phyloP scores from a whole-genome alignment of 2,888 invertebrate species.

The Apodemia duryi region DNA sequence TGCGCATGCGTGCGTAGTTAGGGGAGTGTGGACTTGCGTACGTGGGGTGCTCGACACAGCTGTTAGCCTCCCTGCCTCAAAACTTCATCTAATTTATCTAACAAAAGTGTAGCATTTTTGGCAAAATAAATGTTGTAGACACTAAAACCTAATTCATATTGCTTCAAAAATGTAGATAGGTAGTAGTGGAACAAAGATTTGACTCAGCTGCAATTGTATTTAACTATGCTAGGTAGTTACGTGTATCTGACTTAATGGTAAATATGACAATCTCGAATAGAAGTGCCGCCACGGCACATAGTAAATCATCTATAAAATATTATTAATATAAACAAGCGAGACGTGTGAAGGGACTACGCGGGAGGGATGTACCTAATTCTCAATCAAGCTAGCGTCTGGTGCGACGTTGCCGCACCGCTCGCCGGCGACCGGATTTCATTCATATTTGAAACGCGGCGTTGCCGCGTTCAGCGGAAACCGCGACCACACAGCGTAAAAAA shows the following conservation, averaged over 20 bases:
- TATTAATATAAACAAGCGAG: conserved; percentile 36
- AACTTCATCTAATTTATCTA: conserved; percentile 26
- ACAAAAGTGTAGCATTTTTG: conserved; percentile 26
- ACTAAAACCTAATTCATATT: neutral
- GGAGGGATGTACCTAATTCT: conserved; percentile 66
- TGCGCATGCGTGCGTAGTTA: conserved; percentile 69
- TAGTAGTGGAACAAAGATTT: no score
- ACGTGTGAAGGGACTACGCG: conserved; percentile 54
- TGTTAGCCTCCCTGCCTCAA: conserved; percentile 37
- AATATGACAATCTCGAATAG: conserved; percentile 39
- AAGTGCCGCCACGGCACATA: conserved; percentile 35
- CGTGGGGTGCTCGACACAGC: conserved; percentile 66
- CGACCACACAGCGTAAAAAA: conserved; percentile 78
- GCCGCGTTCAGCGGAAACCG: conserved; percentile 78
- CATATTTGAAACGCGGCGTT: conserved; percentile 78
- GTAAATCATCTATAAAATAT: conserved; percentile 32
- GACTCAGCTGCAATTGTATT: neutral
- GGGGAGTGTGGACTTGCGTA: conserved; percentile 61
- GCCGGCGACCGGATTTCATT: conserved; percentile 76
- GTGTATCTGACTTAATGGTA: conserved; percentile 34
- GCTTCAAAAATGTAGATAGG: no score
- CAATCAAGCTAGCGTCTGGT: conserved; percentile 72
- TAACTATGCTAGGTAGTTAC: conserved; percentile 19
- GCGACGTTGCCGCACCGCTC: conserved; percentile 73
- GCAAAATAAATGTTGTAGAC: conserved; percentile 22